Percentiles rank a stretch among this genome's conserved stretches.
phyloP scores from a whole-genome alignment of 2,113 vertebrate genomes.

The Pica pica region DNA sequence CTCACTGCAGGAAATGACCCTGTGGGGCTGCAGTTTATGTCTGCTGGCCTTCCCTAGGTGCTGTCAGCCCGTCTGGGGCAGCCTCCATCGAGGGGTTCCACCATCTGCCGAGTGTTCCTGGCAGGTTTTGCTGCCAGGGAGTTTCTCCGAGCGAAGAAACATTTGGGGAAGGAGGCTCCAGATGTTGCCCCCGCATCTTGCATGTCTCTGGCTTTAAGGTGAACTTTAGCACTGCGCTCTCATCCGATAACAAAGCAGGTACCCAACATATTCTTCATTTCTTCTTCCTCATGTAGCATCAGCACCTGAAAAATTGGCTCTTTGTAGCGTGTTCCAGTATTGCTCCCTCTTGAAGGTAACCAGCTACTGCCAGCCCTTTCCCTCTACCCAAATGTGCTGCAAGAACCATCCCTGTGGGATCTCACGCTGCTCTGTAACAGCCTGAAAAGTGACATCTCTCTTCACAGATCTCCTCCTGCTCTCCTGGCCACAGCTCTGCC shows the following conservation, averaged over 20 bases:
- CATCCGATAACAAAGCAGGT: not conserved
- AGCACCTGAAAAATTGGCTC: not conserved
- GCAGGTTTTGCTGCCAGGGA: not conserved
- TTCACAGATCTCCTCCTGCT: not conserved
- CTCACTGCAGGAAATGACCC: not conserved
- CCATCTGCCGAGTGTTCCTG: fast-evolving
- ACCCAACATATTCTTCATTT: fast-evolving
- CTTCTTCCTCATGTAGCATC: not conserved
- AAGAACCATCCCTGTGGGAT: not conserved
- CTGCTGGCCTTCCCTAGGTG: not conserved
- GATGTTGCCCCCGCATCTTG: not conserved
- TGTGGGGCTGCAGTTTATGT: not conserved
- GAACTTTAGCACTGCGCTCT: not conserved
- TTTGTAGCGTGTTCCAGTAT: not conserved
- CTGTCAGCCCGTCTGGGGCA: not conserved
- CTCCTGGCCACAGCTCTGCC: not conserved
- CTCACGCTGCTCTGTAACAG: fast-evolving
- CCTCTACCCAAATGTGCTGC: not conserved
- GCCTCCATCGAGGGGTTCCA: fast-evolving
- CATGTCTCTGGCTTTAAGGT: not conserved
- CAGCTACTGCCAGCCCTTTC: not conserved
- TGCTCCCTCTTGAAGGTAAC: not conserved
- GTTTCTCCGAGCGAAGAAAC: not conserved
- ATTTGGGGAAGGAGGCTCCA: not conserved
- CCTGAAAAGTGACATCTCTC: not conserved